Conservation (phyloP, 2,113 vertebrate species). For the Madoqua kirkii region DNA sequence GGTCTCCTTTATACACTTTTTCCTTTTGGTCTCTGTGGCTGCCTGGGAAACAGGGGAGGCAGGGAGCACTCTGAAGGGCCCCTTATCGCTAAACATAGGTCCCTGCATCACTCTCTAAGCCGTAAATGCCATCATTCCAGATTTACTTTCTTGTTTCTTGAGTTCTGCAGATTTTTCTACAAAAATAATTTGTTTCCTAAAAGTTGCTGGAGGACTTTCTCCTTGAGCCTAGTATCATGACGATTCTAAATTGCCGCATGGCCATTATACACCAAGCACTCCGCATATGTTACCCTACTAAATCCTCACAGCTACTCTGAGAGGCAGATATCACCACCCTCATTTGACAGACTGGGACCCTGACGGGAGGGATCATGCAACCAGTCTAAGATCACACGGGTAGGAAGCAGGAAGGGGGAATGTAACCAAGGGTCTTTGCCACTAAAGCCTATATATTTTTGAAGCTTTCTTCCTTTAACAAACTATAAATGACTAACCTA, state of each 20-base stretch:
- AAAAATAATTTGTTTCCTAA: neutral
- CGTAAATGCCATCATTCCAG: neutral
- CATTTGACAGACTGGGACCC: neutral
- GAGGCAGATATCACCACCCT: neutral
- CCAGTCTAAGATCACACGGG: neutral
- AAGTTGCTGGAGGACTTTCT: neutral
- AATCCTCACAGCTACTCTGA: neutral
- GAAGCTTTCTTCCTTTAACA: slow-evolving; percentile 12
- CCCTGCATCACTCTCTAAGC: neutral
- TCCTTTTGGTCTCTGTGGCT: neutral
- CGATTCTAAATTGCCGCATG: neutral
- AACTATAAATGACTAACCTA: slow-evolving; percentile 54
- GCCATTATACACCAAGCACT: neutral
- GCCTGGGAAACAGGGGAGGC: neutral
- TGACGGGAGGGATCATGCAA: neutral
- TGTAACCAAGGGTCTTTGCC: neutral
- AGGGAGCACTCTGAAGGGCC: neutral
- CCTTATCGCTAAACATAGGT: neutral
- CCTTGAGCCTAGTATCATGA: neutral
- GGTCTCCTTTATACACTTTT: neutral
- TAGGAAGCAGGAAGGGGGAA: neutral
- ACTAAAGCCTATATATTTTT: neutral
- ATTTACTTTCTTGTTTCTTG: neutral
- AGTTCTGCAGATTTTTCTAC: neutral
- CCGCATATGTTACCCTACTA: neutral